Evolutionary conservation across 2,888 invertebrate species (phyloP), one percentile per base, ranked within the genome.

Genomic region (Corythucha ciliata): DNA sequence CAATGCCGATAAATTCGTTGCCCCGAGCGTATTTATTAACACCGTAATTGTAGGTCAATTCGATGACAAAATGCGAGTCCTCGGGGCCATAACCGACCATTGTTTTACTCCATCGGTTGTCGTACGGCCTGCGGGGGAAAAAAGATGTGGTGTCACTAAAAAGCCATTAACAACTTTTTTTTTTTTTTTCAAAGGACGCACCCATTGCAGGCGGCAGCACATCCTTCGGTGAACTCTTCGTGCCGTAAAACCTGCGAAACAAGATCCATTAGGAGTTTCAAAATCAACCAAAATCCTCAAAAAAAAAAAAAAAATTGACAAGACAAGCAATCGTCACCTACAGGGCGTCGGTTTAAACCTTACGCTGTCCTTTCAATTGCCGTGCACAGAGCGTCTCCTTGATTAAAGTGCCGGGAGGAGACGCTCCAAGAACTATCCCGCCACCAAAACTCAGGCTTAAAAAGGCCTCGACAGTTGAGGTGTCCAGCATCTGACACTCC

Each of bases 31-130:
- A 97, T 44, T 77, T 73, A 57, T 82, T 81, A 20, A 97, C 79
- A 20, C 91, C 91, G 67, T 98, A 98, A 68, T 98, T 98, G 69
- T 97, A 98, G 10, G 97, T 97, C 37, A 98, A 74, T 67, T 98
- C 97, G 20, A 96, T 76, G 1, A 92, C 97, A 72, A 97, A 98
- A 70, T 97, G 88, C 47, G 78, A 76, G 62, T 91, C 86, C 71
- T 98, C 98, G 1, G 88, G 81, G 0, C 97, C 97, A 70, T 94
- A 98, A 1, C 97, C 98, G 39, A 97, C 78, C 97, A 98, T 98
- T 0, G 97, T 96, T 72, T 98, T 98, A 66, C 94, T 94, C 98
- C 98, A 98, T 61, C 89, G 82, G 63, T 92, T 93, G 63, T 88
- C 90, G 65, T 96, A 97, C 1, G 94, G 94, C n/a, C 94, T 93